Evolutionary conservation across 2,888 invertebrate species (phyloP).

Genomic region (Aleiodes testaceus): DNA sequence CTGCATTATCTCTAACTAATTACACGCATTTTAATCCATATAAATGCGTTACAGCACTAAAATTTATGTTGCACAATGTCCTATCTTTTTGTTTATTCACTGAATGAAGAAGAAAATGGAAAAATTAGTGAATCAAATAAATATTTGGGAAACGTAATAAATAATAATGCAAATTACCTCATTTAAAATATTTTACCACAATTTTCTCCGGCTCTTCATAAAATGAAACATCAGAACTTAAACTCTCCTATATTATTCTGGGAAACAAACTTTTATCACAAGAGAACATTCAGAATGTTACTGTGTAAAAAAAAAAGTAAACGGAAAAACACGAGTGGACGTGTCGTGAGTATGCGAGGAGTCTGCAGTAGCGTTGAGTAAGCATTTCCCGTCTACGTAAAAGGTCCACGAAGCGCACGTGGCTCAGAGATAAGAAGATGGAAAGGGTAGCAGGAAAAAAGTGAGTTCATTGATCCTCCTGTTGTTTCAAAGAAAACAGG

Average conservation of each 20-base stretch:
- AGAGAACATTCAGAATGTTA: background rate
- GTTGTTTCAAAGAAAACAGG: background rate
- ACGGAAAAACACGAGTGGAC: slow-evolving; percentile 24
- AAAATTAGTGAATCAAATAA: background rate
- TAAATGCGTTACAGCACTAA: background rate
- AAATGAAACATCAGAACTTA: no score
- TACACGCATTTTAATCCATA: background rate
- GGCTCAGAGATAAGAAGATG: slow-evolving; percentile 10
- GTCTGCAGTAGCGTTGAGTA: slow-evolving; percentile 16
- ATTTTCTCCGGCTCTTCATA: no score
- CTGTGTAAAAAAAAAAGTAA: background rate
- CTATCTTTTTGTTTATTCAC: no score
- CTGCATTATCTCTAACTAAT: slow-evolving; percentile 3
- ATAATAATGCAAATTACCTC: no score
- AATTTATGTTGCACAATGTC: background rate
- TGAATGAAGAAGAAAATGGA: no score
- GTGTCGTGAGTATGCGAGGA: slow-evolving; percentile 1
- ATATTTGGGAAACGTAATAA: background rate
- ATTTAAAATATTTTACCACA: no score
- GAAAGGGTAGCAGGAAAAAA: slow-evolving; percentile 2
- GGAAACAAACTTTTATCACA: slow-evolving; percentile 2
- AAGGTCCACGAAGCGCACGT: slow-evolving; percentile 20
- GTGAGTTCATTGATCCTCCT: slow-evolving; percentile 1
- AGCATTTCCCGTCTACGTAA: slow-evolving; percentile 17
- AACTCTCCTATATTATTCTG: background rate